Base-by-base conservation (phyloP, 1,140 invertebrate genomes). In the Drosophila eugracilis region DNA sequence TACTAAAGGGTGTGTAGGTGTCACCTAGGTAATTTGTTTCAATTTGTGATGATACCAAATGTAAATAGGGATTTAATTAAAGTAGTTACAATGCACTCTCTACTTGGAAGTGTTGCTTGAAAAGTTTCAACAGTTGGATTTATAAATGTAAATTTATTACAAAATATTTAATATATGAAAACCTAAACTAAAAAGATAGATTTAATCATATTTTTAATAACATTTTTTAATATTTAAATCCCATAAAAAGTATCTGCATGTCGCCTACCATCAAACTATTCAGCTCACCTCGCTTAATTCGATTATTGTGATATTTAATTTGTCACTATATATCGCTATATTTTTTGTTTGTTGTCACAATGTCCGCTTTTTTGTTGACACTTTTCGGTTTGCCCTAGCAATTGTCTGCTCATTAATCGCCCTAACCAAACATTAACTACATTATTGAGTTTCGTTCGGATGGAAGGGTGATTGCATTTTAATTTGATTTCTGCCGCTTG, bases 361-460 rank as follows among this genome's bases (percentile, higher is more conserved):
- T 30, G 34, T 50, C 34, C 36, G 34, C 37, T 60, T 41, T 42
- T 39, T 50, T 77, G 74, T 81, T 80, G 78, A 78, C 48, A 69
- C 57, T 36, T 59, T 39, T 73, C 17, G 55, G 62, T 69, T 83
- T 78, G 24, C 69, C 42, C 49, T 60, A 42, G 37, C 74, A 83
- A 78, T 83, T 83, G 75, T 49, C 58, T 21, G 37, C 58, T 60
- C 48, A 69, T 70, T 84, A 69, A 75, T 60, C 58, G 69, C 60
- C 58, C 69, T 67, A 69, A 48, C 48, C 52, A 63, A 81, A 73
- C 48, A 72, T 78, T 58, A 62, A 67, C 52, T 73, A 34, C 65
- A 76, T 66, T 76, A 80, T 66, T 55, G 37, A 34, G 58, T 41
- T 62, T 65, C 36, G 73, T 37, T 65, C 44, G 42, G 62, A 39